Evolutionary conservation across 2,113 vertebrate species (phyloP).

Genomic region (Hemiprocne comata): DNA sequence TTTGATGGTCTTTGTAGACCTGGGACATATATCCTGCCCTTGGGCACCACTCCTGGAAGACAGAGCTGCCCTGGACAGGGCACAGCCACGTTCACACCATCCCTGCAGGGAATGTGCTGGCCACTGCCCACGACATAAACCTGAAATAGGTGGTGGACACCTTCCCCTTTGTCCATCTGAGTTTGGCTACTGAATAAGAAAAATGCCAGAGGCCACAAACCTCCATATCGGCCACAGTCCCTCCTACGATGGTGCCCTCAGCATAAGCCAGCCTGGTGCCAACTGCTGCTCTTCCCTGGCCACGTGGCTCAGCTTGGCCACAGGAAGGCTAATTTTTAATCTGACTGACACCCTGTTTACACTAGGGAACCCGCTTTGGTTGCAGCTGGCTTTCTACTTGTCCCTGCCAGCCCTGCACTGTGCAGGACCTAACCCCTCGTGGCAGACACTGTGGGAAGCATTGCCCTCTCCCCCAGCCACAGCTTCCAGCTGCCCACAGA

Average conservation of each 20-base stretch:
- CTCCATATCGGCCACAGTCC: rapidly evolving
- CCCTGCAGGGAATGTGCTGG: not conserved
- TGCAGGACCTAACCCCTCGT: rapidly evolving
- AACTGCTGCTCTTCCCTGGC: rapidly evolving
- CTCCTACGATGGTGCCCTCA: rapidly evolving
- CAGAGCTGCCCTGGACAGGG: not conserved
- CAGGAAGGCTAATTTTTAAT: not conserved
- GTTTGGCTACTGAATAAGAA: not conserved
- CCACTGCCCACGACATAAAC: not conserved
- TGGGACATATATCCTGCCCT: not conserved
- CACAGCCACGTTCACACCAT: rapidly evolving
- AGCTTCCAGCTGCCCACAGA: not conserved
- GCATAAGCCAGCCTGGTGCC: rapidly evolving
- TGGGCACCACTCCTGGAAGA: rapidly evolving
- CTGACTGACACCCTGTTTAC: slow-evolving; percentile 4
- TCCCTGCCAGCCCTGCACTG: rapidly evolving
- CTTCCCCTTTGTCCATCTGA: not conserved
- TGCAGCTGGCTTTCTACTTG: not conserved
- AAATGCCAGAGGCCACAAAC: not conserved
- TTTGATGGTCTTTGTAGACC: not conserved
- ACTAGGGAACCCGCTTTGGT: not conserved
- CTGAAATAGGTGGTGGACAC: not conserved
- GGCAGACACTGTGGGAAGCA: rapidly evolving
- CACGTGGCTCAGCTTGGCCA: not conserved
- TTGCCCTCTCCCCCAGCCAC: not conserved